These are phyloP conservation scores for Nebria salina DNA, from an alignment of 2,888 invertebrate species.

Conservation along the genomic window DNA sequence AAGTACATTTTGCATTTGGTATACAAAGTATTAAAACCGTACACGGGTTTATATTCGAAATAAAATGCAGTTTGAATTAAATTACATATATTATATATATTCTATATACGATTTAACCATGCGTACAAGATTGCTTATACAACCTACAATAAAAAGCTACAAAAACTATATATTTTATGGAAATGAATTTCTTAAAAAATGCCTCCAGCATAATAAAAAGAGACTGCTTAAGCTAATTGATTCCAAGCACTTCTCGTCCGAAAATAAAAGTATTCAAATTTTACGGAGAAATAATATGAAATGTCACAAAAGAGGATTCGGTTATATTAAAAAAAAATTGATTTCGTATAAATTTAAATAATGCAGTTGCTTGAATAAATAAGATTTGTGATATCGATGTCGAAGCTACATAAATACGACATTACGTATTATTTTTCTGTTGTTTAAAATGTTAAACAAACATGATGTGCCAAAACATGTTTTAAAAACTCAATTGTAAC, in stretches of 20 bases:
- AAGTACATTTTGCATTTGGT: background rate
- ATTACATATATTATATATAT: no score
- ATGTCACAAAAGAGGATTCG: background rate
- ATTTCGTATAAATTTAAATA: no score
- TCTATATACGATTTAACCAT: no score
- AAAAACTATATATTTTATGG: background rate
- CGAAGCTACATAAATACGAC: background rate
- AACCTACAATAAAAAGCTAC: no score
- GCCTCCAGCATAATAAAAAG: constrained; percentile 5
- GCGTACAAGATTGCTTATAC: no score
- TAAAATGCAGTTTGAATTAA: no score
- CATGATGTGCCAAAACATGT: background rate
- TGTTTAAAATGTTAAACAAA: background rate
- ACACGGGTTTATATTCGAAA: no score
- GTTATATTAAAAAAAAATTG: no score
- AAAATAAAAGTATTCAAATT: background rate
- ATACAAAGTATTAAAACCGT: background rate
- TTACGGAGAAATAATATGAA: background rate
- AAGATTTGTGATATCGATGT: no score
- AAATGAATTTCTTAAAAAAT: constrained; percentile 5
- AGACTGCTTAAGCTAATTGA: constrained; percentile 8
- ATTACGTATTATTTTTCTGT: background rate
- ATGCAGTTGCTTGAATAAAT: no score
- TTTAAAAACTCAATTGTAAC: background rate
- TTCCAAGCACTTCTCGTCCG: background rate